Evolutionary conservation across 2,113 vertebrate species (phyloP).

Genomic region (Salvelinus alpinus): DNA sequence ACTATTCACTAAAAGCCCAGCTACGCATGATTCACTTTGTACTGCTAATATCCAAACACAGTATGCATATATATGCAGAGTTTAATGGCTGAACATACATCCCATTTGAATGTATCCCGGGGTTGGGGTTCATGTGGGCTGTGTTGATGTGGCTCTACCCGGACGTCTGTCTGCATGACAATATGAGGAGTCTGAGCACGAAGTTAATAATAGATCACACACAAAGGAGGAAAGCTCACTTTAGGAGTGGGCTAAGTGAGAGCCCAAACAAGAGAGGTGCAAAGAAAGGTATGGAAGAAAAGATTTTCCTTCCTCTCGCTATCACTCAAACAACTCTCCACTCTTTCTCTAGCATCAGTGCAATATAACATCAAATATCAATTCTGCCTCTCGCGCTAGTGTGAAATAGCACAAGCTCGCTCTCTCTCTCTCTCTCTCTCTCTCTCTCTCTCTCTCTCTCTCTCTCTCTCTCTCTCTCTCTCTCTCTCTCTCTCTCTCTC

Average conservation of each 20-base stretch:
- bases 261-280: not conserved
- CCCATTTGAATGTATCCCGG: not conserved
- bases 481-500: no score
- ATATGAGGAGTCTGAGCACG: not conserved
- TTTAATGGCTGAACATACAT: not conserved
- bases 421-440: no score
- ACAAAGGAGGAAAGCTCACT: slow-evolving; percentile 38
- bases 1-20: not conserved
- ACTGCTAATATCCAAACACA: slow-evolving; percentile 1
- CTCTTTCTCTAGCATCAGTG: not conserved
- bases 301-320: not conserved
- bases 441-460: no score
- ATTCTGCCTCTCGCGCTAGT: not conserved
- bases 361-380: not conserved
- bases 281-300: not conserved
- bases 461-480: no score
- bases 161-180: not conserved
- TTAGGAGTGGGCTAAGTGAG: slow-evolving; percentile 7
- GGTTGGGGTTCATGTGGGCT: not conserved
- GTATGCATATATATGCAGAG: slow-evolving; percentile 3
- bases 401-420: not conserved
- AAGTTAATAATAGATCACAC: slow-evolving; percentile 25
- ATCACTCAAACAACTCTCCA: not conserved
- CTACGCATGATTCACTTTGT: slow-evolving; percentile 1
- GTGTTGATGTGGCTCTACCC: not conserved